A percentile compares a stretch with the other conserved stretches of the same genome.
These are phyloP conservation scores for Harpegnathos saltator DNA, from an alignment of 1,140 invertebrate genomes.

Conservation along the genomic window DNA sequence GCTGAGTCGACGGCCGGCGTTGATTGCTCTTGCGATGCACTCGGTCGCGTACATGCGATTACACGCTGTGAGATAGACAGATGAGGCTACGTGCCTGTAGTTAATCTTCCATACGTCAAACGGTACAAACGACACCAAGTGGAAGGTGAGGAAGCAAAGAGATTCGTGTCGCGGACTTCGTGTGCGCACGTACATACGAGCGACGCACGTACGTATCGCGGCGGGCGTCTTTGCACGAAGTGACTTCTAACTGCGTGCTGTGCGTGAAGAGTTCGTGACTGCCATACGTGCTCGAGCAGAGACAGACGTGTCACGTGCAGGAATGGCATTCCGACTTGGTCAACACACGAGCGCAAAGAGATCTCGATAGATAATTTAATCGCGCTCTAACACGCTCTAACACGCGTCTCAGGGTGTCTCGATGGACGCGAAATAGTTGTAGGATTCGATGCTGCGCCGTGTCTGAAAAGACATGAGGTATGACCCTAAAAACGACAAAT, in stretches of 20 bases:
- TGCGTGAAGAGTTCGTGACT: slow-evolving; percentile 52
- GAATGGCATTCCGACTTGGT: slow-evolving; percentile 64
- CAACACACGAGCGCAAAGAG: slow-evolving; percentile 53
- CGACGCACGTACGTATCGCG: slow-evolving; percentile 15
- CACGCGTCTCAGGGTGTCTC: slow-evolving; percentile 1
- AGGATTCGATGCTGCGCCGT: background rate
- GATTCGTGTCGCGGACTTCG: slow-evolving; percentile 55
- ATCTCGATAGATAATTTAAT: background rate
- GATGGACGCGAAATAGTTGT: background rate
- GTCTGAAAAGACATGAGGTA: background rate
- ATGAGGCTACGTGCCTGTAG: slow-evolving; percentile 80
- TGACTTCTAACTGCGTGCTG: slow-evolving; percentile 21
- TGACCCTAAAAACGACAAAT: background rate
- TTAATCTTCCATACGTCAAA: slow-evolving; percentile 84
- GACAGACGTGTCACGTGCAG: slow-evolving; percentile 48
- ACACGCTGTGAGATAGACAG: slow-evolving; percentile 82
- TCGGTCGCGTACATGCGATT: slow-evolving; percentile 82
- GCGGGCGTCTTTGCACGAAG: slow-evolving; percentile 35
- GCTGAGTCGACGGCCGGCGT: slow-evolving; percentile 70
- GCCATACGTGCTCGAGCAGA: slow-evolving; percentile 36
- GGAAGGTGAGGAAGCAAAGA: slow-evolving; percentile 62
- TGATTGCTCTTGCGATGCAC: slow-evolving; percentile 83
- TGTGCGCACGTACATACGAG: slow-evolving; percentile 15
- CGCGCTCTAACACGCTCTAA: too few species aligned
- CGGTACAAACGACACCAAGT: slow-evolving; percentile 76